phyloP scores from a whole-genome alignment of 1,140 invertebrate species.

The Meloidogyne exigua region DNA sequence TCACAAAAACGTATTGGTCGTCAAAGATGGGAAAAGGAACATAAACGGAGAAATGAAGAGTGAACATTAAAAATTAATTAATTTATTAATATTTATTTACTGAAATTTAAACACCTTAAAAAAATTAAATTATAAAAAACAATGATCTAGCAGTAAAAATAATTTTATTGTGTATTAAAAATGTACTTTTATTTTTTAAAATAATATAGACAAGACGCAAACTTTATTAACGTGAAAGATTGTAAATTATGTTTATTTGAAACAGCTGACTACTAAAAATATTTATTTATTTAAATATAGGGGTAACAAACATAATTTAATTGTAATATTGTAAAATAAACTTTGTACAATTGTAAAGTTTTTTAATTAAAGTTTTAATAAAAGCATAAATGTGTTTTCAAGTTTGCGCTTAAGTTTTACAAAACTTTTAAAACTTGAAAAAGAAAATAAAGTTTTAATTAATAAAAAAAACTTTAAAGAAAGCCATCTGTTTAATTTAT shows the following conservation, averaged over 20 bases:
- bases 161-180: not conserved
- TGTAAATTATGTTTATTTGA: not conserved
- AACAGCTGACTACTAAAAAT: not conserved
- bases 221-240: not conserved
- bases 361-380: not conserved
- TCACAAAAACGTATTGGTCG: conserved; percentile 60
- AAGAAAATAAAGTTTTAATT: too few relatives aligned
- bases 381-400: not conserved
- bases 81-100: not conserved
- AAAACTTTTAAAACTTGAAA: too few relatives aligned
- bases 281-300: not conserved
- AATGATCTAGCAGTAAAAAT: not conserved
- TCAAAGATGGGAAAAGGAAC: conserved; percentile 36
- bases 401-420: too few relatives aligned
- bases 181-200: conserved; percentile 5
- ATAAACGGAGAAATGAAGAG: conserved; percentile 51
- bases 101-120: not conserved
- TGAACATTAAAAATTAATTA: conserved; percentile 38
- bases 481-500: not conserved
- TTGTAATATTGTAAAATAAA: not conserved
- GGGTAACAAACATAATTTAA: not conserved
- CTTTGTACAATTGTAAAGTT: not conserved
- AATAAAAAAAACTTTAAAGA: not conserved
- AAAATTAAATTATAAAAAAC: not conserved
- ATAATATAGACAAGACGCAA: not conserved